Conservation (phyloP, 2,113 vertebrate species). For the Tachysurus vachellii region DNA sequence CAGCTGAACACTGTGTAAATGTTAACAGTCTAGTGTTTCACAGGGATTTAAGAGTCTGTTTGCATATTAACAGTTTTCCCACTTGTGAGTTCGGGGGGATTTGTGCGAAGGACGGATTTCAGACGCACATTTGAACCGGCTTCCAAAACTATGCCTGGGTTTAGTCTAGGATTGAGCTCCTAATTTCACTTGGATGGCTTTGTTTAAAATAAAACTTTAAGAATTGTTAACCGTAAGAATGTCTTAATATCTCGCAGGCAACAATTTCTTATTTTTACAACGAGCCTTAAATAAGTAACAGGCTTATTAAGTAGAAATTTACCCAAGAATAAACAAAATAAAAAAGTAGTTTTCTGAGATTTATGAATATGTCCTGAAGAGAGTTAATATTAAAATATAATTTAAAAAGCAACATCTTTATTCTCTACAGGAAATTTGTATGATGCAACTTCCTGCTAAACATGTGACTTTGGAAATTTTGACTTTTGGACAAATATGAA, state of each 20-base stretch:
- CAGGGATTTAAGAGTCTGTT: conserved; percentile 50
- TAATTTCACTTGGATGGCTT: neutral
- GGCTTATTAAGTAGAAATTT: neutral
- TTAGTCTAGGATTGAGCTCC: neutral
- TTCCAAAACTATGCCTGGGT: neutral
- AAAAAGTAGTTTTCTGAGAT: neutral
- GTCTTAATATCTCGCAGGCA: neutral
- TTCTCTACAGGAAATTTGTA: neutral
- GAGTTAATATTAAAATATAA: neutral
- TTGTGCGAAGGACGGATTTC: neutral
- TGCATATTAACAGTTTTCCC: conserved; percentile 28
- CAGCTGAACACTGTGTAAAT: conserved; percentile 54
- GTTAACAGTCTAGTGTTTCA: conserved; percentile 52
- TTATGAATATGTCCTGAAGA: neutral
- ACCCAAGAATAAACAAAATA: neutral
- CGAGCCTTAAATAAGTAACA: neutral
- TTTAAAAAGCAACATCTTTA: neutral
- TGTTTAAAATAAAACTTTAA: neutral
- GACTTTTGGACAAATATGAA: neutral
- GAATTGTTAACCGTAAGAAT: neutral
- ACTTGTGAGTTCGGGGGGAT: conserved; percentile 9
- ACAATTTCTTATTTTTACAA: neutral
- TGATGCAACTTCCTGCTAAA: neutral
- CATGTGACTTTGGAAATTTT: neutral
- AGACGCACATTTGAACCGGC: neutral